A percentile compares a stretch with the other conserved stretches of the same genome.
These are phyloP conservation scores for Xiphophorus birchmanni DNA, from an alignment of 2,797 vertebrate genomes.

Conservation along the genomic window DNA sequence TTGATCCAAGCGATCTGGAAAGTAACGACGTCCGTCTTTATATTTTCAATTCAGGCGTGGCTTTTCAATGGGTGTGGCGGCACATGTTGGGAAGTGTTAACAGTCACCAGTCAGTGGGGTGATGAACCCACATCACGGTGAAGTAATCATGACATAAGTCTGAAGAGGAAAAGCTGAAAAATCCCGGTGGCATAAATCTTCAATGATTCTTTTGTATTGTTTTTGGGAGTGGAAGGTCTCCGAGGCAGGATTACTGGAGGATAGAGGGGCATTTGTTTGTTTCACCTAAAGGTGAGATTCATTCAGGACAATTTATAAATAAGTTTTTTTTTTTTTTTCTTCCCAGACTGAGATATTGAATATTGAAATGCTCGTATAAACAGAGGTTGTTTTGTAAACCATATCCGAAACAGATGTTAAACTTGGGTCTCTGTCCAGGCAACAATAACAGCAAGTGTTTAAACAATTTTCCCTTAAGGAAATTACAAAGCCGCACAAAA, in stretches of 20 bases:
- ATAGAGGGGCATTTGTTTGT: slow-evolving; percentile 36
- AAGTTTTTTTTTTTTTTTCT: too few species aligned
- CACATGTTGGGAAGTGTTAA: slow-evolving; percentile 8
- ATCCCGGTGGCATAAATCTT: neutral
- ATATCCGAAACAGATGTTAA: neutral
- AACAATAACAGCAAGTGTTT: neutral
- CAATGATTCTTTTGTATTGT: neutral
- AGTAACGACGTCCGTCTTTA: neutral
- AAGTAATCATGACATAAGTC: neutral
- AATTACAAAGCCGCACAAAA: neutral
- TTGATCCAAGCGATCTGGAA: slow-evolving; percentile 10
- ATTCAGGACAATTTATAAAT: neutral
- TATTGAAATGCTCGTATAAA: neutral
- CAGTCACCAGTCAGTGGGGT: too few species aligned
- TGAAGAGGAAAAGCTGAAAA: neutral
- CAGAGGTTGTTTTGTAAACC: neutral
- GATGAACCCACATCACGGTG: neutral
- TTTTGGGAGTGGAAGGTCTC: slow-evolving; percentile 8
- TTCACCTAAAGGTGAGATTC: neutral
- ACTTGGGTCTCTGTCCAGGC: neutral
- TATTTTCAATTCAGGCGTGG: slow-evolving; percentile 29
- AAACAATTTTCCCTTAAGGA: neutral
- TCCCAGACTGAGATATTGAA: neutral
- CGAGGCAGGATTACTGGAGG: neutral
- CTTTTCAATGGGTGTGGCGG: slow-evolving; percentile 52